Base-by-base conservation (phyloP, 1,140 invertebrate species). In the Drosophila tsacasi region DNA sequence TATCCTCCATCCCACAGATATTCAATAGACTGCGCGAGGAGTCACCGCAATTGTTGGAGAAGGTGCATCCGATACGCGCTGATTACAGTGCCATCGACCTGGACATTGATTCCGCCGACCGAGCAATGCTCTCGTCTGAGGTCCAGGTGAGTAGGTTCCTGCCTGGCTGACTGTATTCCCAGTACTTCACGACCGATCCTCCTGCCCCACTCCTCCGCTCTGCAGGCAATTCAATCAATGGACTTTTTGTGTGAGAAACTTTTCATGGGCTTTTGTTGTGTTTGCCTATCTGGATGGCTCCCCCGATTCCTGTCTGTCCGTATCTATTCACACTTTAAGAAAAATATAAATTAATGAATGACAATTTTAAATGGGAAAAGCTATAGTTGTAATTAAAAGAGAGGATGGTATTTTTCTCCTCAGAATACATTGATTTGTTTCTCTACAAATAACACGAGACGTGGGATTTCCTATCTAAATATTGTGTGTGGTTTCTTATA, bases 31-130 rank as follows among this genome's bases (percentile, higher is more conserved):
- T 97, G 5, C 95, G 94, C 73, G 94, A 94, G 23, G 93, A 94
- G 37, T 93, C 93, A 17, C 94, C 94, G 0, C 94, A 95, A 57
- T 83, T 95, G 52, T 95, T 97, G 64, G 93, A 95, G 23, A 98
- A 98, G 91, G 91, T 99, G 6, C 94, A 95, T 44, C 94, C 97
- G 1, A 94, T 99, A 13, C 94, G 94, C 25, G 98, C 98, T 19
- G 98, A 99, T 93, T 96, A 99, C 9, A 95, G 96, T 52, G 93
- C 95, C 67, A 95, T 96, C 13, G 95, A 96, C 72, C 93, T 99
- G 37, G 98, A 96, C 6, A 92, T 97, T 9, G 95, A 93, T 94
- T 21, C 87, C 62, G 68, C 73, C 79, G 84, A 92, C 78, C 75
- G 90, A 78, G 83, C 82, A 73, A 78, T 92, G 74, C 76, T 93